Evolutionary conservation across 2,888 invertebrate genomes (phyloP).

Genomic region (Ornithoptera priamus): DNA sequence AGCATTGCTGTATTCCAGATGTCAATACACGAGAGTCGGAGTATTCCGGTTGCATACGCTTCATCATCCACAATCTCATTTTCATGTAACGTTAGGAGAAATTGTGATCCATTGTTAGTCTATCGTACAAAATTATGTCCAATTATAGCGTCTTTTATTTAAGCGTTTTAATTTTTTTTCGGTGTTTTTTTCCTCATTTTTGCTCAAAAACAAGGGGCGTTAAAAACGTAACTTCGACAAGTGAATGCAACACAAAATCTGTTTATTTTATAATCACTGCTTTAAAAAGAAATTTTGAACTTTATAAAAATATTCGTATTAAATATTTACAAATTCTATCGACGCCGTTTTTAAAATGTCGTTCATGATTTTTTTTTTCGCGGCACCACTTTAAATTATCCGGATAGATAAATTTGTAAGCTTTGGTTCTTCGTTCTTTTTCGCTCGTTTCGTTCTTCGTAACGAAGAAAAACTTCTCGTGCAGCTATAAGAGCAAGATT

Average conservation of each 20-base stretch:
- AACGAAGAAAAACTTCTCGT: constrained; percentile 45
- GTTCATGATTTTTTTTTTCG: neutral
- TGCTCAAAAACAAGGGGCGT: neutral
- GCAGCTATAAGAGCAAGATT: constrained; percentile 32
- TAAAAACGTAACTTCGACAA: neutral
- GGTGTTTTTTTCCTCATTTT: neutral
- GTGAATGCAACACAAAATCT: neutral
- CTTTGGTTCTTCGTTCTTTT: constrained; percentile 31
- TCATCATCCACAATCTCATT: too few relatives aligned
- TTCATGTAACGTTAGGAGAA: too few relatives aligned
- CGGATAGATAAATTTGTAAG: constrained; percentile 52
- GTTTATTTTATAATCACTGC: neutral
- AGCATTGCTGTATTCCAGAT: too few relatives aligned
- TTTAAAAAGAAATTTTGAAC: neutral
- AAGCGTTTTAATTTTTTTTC: too few relatives aligned
- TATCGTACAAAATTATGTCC: too few relatives aligned
- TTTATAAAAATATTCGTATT: neutral
- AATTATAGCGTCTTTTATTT: too few relatives aligned
- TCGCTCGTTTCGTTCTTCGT: constrained; percentile 30
- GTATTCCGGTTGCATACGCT: too few relatives aligned
- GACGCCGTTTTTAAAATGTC: neutral
- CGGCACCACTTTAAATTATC: constrained; percentile 31
- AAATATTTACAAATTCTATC: constrained; percentile 2
- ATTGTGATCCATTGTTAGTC: too few relatives aligned
- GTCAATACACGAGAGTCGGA: too few relatives aligned